Conservation (phyloP, 2,113 vertebrate species). For the Nothobranchius furzeri region DNA sequence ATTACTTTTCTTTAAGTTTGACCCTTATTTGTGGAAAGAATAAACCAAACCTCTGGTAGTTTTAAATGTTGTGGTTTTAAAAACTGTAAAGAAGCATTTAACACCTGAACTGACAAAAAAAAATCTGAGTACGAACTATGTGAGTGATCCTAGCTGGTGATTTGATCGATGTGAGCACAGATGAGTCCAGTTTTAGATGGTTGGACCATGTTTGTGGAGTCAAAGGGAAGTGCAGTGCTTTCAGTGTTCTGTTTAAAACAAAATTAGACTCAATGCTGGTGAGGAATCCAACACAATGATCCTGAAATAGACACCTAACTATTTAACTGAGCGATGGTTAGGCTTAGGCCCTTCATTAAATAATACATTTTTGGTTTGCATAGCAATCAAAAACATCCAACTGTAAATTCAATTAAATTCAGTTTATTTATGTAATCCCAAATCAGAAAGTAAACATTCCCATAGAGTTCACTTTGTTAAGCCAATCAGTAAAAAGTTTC, state of each 20-base stretch:
- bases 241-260: constrained; percentile 48
- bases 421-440: no score
- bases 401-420: no score
- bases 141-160: constrained; percentile 51
- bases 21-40: constrained; percentile 36
- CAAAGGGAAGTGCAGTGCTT: constrained; percentile 37
- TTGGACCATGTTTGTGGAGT: constrained; percentile 38
- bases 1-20: constrained; percentile 23
- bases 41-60: constrained; percentile 8
- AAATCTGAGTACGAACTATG: constrained; percentile 55
- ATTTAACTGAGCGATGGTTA: constrained; percentile 26
- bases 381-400: constrained; percentile 11
- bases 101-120: constrained; percentile 47
- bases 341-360: constrained; percentile 13
- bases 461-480: no score
- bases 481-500: no score
- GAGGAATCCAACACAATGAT: constrained; percentile 29
- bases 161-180: constrained; percentile 55
- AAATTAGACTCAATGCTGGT: constrained; percentile 47
- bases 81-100: constrained; percentile 24
- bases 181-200: constrained; percentile 53
- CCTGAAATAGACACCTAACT: constrained; percentile 28
- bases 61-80: constrained; percentile 26
- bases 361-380: constrained; percentile 40
- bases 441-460: no score